phyloP scores from a whole-genome alignment of 2,797 vertebrate species.

The Falco peregrinus region DNA sequence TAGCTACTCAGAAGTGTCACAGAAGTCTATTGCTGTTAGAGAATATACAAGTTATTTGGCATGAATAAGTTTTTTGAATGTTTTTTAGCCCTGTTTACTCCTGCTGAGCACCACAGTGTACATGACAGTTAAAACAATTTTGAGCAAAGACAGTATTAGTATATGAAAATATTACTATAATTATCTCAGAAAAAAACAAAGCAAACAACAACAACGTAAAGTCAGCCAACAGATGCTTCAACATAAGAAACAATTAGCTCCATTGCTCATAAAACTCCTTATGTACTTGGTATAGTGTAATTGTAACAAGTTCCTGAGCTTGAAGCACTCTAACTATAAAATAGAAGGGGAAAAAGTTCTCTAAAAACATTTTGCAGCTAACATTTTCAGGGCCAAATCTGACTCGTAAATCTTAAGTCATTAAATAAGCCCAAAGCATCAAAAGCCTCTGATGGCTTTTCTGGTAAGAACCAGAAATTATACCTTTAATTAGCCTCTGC shows the following conservation, averaged over 20 bases:
- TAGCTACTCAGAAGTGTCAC: background rate
- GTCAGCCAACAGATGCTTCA: accelerated
- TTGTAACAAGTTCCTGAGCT: background rate
- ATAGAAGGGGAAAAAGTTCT: background rate
- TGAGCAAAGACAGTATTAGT: background rate
- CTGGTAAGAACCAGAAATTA: background rate
- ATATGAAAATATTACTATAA: background rate
- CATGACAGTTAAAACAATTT: background rate
- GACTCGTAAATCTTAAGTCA: background rate
- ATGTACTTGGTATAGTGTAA: background rate
- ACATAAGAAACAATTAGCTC: background rate
- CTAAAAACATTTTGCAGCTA: background rate
- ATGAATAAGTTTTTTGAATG: background rate
- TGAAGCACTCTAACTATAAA: background rate
- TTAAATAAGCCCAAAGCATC: background rate
- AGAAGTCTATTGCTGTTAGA: background rate
- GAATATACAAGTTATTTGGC: background rate
- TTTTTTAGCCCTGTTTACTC: background rate
- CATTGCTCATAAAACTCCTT: background rate
- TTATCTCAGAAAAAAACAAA: background rate
- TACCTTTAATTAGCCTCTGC: background rate
- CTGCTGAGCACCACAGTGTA: background rate
- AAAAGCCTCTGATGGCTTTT: background rate
- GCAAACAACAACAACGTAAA: background rate
- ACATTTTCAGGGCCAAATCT: background rate